Evolutionary conservation across 1,140 invertebrate genomes (phyloP).

Genomic region (Drosophila albomicans): DNA sequence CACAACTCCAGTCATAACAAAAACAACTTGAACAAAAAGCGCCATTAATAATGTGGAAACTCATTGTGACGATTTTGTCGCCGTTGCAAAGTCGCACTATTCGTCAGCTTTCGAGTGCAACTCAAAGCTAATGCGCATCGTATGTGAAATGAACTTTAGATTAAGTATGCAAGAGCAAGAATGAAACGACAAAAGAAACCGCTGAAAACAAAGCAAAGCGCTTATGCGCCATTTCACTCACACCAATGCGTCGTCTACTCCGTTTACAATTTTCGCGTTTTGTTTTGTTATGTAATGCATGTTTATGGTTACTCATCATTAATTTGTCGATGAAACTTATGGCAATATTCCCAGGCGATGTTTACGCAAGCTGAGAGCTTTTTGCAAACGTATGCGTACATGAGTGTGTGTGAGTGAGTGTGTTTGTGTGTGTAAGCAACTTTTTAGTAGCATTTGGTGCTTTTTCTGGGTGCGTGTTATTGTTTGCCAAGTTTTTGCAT

Average conservation of each 20-base stretch:
- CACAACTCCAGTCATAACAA: no score
- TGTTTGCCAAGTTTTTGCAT: constrained; percentile 83
- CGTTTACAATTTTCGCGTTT: constrained; percentile 44
- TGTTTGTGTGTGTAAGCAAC: constrained; percentile 41
- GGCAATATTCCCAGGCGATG: constrained; percentile 78
- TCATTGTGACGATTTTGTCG: constrained; percentile 34
- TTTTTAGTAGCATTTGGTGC: constrained; percentile 75
- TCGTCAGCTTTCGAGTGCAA: constrained; percentile 25
- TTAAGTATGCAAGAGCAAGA: constrained; percentile 40
- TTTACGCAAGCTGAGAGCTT: constrained; percentile 66
- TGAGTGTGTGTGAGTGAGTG: neutral
- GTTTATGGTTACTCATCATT: constrained; percentile 80
- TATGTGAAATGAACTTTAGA: constrained; percentile 54
- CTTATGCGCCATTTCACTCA: neutral
- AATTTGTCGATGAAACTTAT: constrained; percentile 83
- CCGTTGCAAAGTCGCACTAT: constrained; percentile 7
- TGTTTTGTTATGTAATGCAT: constrained; percentile 82
- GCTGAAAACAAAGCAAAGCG: constrained; percentile 37
- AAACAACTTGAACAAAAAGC: no score
- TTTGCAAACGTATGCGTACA: constrained; percentile 27
- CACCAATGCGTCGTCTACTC: constrained; percentile 8
- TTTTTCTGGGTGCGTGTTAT: constrained; percentile 76
- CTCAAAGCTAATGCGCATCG: constrained; percentile 48
- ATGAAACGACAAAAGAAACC: constrained; percentile 49
- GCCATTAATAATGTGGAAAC: neutral